phyloP scores from a whole-genome alignment of 37 sponge, comb jelly and placozoan species.

The Agelas oroides region DNA sequence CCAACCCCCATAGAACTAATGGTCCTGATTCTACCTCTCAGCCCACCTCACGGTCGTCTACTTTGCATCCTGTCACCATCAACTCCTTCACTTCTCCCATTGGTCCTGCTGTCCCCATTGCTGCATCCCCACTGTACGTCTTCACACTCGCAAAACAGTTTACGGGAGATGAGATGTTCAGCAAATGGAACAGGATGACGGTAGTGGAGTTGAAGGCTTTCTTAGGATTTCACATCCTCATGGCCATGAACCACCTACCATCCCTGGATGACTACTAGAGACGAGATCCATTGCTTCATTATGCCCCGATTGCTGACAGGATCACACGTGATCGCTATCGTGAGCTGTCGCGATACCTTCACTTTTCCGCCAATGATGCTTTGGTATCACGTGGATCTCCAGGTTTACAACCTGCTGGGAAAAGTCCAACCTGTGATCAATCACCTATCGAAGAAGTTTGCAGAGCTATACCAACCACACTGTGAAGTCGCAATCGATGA shows the following conservation, averaged over 20 bases:
- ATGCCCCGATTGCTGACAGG: constrained; percentile 28
- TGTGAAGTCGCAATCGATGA: constrained; percentile 30
- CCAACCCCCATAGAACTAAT: no score
- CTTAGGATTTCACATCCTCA: constrained; percentile 30
- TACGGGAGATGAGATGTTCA: constrained; percentile 3
- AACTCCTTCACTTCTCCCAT: constrained; percentile 13
- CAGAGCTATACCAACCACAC: constrained; percentile 15
- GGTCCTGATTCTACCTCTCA: no score
- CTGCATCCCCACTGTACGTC: background rate
- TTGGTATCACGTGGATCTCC: constrained; percentile 16
- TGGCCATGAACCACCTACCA: constrained; percentile 19
- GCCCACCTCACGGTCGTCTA: background rate
- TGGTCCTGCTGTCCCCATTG: constrained; percentile 30
- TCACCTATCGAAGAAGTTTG: constrained; percentile 2
- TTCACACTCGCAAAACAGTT: constrained; percentile 16
- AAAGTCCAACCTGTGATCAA: constrained; percentile 33
- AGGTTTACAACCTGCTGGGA: constrained; percentile 18
- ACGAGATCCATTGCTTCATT: background rate
- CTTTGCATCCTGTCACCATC: background rate
- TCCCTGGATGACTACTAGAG: constrained; percentile 35
- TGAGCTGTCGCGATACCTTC: constrained; percentile 32
- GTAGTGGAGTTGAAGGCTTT: constrained; percentile 19
- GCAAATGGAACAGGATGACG: constrained; percentile 4
- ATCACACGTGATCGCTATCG: constrained; percentile 36
- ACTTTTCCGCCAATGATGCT: constrained; percentile 32